Base-by-base conservation (phyloP, 2,113 vertebrate genomes). In the Laticauda laticaudata region DNA sequence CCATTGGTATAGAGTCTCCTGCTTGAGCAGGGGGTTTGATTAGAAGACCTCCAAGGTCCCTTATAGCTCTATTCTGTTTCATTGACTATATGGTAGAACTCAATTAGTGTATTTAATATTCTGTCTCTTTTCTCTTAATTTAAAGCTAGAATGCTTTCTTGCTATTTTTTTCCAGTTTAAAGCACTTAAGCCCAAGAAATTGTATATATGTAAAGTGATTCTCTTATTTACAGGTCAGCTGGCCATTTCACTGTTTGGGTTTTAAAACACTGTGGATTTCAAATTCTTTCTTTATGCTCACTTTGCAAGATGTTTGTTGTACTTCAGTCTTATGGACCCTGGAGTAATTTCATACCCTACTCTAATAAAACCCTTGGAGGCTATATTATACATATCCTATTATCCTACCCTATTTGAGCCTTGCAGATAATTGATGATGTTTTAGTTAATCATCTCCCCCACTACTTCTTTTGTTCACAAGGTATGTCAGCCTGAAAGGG, bases 401-500 rank as follows among this genome's bases (percentile, higher is more conserved):
- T 98, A 96, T 98, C 96, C 95, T 95, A 97, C 97, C 95, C 96
- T 96, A 97, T 96, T 97, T 97, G 97, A 98, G 96, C 94, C 96
- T 96, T 95, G 92, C 93, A 18, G 95, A 98, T 98, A 98, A 98
- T 97, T 97, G 97, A 98, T 97, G 97, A 96, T 93, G 90, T 96
- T 97, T 97, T 96, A 96, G 97, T 98, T 98, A 98, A 98, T 98
- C 97, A 98, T 98, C 96, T 97, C 94, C 95, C 92, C 93, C 39
- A 87, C 39, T 48, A 48, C 86, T 85, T 96, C 97, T 96, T 97
- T 98, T 98, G 98, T 98, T 97, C 69, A 9, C 96, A 97, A 98
- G 98, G 97, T 98, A 98, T 69, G 96, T 96, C 95, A 21, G 96
- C 95, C 97, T 97, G 93, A 95, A 97, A 97, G 97, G 95, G 96